Conservation (phyloP, 1,140 invertebrate genomes). For the Bathynomus jamesi region DNA sequence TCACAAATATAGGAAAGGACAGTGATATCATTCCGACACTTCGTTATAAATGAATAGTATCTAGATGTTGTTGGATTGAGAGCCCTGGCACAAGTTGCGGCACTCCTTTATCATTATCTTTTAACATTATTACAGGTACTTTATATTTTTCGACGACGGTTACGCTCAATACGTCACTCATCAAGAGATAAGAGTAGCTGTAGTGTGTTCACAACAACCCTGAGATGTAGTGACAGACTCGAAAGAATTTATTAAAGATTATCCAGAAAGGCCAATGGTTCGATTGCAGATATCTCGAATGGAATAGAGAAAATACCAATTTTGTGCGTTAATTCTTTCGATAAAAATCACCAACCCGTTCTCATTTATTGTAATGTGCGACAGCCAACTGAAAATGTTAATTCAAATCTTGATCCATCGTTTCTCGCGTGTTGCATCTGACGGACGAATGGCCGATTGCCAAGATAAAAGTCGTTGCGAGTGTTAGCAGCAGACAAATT, state of each 20-base stretch:
- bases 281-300: slow-evolving; percentile 62
- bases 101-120: too few relatives aligned
- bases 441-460: slow-evolving; percentile 84
- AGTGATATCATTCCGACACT: too few relatives aligned
- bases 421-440: slow-evolving; percentile 88
- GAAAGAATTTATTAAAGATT: slow-evolving; percentile 67
- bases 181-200: slow-evolving; percentile 61
- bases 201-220: slow-evolving; percentile 59
- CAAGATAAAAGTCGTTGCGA: slow-evolving; percentile 79
- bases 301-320: slow-evolving; percentile 81
- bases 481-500: slow-evolving; percentile 82
- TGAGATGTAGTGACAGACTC: slow-evolving; percentile 81
- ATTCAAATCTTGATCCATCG: slow-evolving; percentile 72
- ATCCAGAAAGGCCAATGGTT: slow-evolving; percentile 88
- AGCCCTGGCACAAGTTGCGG: too few relatives aligned
- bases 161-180: slow-evolving; percentile 80
- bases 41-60: too few relatives aligned
- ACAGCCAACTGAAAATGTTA: slow-evolving; percentile 72
- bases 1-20: too few relatives aligned
- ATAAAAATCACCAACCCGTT: slow-evolving; percentile 67
- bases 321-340: slow-evolving; percentile 81
- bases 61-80: too few relatives aligned
- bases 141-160: slow-evolving; percentile 95
- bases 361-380: slow-evolving; percentile 78
- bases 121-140: too few relatives aligned